Conservation (phyloP, 1,140 invertebrate genomes). For the Dendrolimus kikuchii region DNA sequence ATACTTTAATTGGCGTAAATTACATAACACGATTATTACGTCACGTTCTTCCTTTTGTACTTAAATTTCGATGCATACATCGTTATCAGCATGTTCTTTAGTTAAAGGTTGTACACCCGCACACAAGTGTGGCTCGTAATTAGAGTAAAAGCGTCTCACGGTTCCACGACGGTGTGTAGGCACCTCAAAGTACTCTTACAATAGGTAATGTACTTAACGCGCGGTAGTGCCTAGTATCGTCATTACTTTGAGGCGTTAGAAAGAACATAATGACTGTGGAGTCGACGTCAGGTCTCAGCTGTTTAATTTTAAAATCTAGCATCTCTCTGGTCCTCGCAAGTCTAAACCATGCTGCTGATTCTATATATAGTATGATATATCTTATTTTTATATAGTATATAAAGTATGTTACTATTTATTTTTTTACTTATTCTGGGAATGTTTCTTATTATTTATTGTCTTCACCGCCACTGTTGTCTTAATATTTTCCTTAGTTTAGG, state of each 20-base stretch:
- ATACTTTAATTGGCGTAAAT: conserved; percentile 15
- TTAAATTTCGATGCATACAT: background rate
- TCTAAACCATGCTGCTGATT: too few relatives aligned
- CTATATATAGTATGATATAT: too few relatives aligned
- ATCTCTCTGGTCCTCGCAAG: too few relatives aligned
- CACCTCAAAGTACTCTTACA: conserved; percentile 65
- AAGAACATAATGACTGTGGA: conserved; percentile 30
- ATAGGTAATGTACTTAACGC: conserved; percentile 68
- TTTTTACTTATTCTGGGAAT: too few relatives aligned
- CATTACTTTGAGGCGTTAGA: conserved; percentile 49
- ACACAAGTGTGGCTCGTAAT: conserved; percentile 52
- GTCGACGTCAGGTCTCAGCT: conserved; percentile 7
- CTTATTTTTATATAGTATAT: too few relatives aligned
- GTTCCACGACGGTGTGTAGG: conserved; percentile 41
- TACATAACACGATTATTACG: conserved; percentile 13
- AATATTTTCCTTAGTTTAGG: too few relatives aligned
- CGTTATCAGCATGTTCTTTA: background rate
- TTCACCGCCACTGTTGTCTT: too few relatives aligned
- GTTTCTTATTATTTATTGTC: too few relatives aligned
- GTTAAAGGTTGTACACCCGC: conserved; percentile 12
- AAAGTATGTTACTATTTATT: too few relatives aligned
- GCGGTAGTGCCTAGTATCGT: conserved; percentile 48
- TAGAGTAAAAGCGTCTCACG: conserved; percentile 59
- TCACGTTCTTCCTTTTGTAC: conserved; percentile 6
- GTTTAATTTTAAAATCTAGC: background rate